These are phyloP conservation scores for Acanthaster planci DNA, from an alignment of 35 echinoderm and acorn worm genomes.

Conservation along the genomic window DNA sequence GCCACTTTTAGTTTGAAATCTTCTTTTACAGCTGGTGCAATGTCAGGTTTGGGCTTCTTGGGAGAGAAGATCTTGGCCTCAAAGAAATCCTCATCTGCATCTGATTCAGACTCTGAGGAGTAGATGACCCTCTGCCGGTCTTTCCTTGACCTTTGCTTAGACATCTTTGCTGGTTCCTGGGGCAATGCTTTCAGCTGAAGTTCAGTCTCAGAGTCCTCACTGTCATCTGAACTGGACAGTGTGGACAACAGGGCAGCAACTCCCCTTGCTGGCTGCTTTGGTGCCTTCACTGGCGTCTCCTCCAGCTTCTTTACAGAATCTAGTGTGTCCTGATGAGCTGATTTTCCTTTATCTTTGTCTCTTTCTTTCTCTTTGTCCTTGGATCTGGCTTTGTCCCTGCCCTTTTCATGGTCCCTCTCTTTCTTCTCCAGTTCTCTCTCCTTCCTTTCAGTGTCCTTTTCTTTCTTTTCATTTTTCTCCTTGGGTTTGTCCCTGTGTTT, in stretches of 20 bases:
- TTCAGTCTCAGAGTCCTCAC: slow-evolving; percentile 54
- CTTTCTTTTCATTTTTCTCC: slow-evolving; percentile 46
- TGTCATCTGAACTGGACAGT: slow-evolving; percentile 48
- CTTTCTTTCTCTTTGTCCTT: slow-evolving; percentile 44
- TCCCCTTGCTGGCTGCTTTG: slow-evolving; percentile 37
- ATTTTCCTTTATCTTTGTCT: slow-evolving; percentile 34
- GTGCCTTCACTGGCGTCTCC: background rate
- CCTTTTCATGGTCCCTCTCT: slow-evolving; percentile 46
- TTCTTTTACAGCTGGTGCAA: slow-evolving; percentile 24
- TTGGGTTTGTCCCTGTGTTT: slow-evolving; percentile 55
- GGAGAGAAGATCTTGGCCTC: slow-evolving; percentile 4
- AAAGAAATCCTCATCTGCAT: slow-evolving; percentile 34
- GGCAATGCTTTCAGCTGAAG: slow-evolving; percentile 36
- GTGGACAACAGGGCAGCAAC: slow-evolving; percentile 55
- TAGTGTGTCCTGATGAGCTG: background rate
- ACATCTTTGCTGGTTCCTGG: slow-evolving; percentile 34
- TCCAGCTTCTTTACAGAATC: background rate
- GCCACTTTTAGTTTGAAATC: slow-evolving; percentile 25
- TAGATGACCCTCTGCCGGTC: slow-evolving; percentile 40
- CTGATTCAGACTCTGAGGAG: slow-evolving; percentile 59
- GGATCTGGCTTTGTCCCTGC: slow-evolving; percentile 43
- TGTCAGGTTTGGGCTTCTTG: slow-evolving; percentile 30
- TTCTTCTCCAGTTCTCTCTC: slow-evolving; percentile 39
- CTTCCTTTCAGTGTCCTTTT: slow-evolving; percentile 34
- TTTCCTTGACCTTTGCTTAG: slow-evolving; percentile 37